Conservation (phyloP, 2,888 invertebrate species). For the Teleiodes luculella region DNA sequence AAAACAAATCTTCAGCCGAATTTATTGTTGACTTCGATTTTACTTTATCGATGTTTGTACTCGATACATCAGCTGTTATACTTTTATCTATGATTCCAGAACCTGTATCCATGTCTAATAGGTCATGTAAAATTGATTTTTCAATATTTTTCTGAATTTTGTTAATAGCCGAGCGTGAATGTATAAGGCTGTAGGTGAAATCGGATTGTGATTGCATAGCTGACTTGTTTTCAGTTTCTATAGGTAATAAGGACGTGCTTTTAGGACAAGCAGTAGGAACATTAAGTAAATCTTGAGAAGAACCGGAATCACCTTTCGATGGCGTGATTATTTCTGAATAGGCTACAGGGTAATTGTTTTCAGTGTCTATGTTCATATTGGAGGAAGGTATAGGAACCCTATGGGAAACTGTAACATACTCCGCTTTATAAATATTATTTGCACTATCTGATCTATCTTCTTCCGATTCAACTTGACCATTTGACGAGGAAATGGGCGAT, state of each 20-base stretch:
- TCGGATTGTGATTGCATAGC: neutral
- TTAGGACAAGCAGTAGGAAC: neutral
- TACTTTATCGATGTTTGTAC: neutral
- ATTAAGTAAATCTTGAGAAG: neutral
- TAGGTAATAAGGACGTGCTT: neutral
- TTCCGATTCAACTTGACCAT: neutral
- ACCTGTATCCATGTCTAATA: constrained; percentile 47
- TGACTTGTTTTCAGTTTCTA: neutral
- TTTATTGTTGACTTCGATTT: neutral
- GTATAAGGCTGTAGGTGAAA: neutral
- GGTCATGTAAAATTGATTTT: constrained; percentile 39
- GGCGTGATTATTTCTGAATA: no score
- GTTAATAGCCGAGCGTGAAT: neutral
- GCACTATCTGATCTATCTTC: neutral
- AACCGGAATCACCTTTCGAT: no score
- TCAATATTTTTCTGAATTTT: constrained; percentile 16
- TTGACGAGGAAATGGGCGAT: neutral
- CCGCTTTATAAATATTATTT: neutral
- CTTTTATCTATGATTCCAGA: constrained; percentile 28
- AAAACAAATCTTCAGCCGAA: constrained; percentile 38
- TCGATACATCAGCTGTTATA: constrained; percentile 20
- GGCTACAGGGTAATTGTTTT: neutral
- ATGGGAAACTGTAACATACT: neutral
- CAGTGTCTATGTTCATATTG: neutral
- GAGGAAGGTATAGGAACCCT: neutral